phyloP scores from a whole-genome alignment of 1,140 invertebrate species.

The Aethina tumida region DNA sequence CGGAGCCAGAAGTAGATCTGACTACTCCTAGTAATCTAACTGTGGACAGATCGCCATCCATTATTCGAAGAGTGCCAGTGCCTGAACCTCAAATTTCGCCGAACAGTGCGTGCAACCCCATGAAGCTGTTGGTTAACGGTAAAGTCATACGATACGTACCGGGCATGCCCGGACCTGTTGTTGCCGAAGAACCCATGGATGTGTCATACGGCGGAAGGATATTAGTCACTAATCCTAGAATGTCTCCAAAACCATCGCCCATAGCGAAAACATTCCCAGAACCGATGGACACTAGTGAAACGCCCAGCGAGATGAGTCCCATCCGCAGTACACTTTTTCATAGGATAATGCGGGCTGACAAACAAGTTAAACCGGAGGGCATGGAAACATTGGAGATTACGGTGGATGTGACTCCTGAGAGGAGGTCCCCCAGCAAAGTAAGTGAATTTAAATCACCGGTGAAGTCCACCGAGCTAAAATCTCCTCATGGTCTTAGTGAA shows the following conservation, averaged over 20 bases:
- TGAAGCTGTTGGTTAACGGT: constrained; percentile 50
- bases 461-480: constrained; percentile 12
- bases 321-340: neutral
- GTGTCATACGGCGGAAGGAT: constrained; percentile 17
- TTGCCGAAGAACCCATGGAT: constrained; percentile 22
- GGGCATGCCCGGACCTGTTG: constrained; percentile 68
- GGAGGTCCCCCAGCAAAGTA: neutral
- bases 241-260: too few species aligned
- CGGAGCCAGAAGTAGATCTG: neutral
- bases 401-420: neutral
- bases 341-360: neutral
- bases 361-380: neutral
- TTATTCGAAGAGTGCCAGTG: neutral
- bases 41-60: neutral
- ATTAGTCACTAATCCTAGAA: too few species aligned
- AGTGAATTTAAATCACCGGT: constrained; percentile 5
- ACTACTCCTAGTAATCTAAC: neutral
- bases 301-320: too few species aligned
- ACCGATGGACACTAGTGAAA: too few species aligned
- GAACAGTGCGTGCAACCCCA: constrained; percentile 50
- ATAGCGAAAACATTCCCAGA: too few species aligned
- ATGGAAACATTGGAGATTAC: neutral
- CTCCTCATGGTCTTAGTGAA: constrained; percentile 14
- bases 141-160: constrained; percentile 54
- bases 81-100: constrained; percentile 14